Evolutionary conservation across 2,113 vertebrate species (phyloP), one percentile per base, ranked within the genome.

Genomic region (Emberiza fucata): DNA sequence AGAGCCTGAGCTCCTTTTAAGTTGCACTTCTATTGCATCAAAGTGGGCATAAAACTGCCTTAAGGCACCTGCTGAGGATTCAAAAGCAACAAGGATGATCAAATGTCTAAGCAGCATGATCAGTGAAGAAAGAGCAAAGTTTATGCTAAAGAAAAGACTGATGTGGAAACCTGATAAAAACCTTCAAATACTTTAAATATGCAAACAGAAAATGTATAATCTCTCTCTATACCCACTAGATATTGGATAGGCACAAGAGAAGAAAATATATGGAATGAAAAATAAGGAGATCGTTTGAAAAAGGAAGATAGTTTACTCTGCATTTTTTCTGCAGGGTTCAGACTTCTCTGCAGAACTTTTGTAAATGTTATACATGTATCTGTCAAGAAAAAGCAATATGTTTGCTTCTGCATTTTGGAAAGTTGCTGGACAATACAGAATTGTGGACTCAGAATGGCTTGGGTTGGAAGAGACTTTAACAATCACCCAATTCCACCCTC

Each of bases 71-170:
- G 86, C 91, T 90, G 80, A 83, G 88, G 76, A 88, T 90, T 97
- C 86, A 91, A 92, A 95, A 94, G 81, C 63, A 90, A 85, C 90
- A 92, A 86, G 75, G n/a, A 95, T 88, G 90, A 96, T 96, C 95
- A 95, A 97, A 94, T 95, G 50, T 72, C 71, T 80, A 42, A 66
- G 70, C 88, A 93, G 57, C n/a, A 85, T 17, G 81, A 94, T 94
- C 75, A 96, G 48, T 82, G 44, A 85, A 66, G 72, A 82, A 72
- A 80, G 53, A 82, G 66, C 63, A 72, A 96, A 93, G 87, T 94
- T 94, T 79, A 72, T 69, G n/a, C 10, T 91, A 37, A 82, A 87
- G 82, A 90, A 90, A 89, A 81, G 57, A 51, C 53, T 90, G 81
- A 92, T 82, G 48, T 82, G 37, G 66, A 77, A 83, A 81, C 20